Conservation (phyloP, 2,113 vertebrate species). For the Saccopteryx leptura region DNA sequence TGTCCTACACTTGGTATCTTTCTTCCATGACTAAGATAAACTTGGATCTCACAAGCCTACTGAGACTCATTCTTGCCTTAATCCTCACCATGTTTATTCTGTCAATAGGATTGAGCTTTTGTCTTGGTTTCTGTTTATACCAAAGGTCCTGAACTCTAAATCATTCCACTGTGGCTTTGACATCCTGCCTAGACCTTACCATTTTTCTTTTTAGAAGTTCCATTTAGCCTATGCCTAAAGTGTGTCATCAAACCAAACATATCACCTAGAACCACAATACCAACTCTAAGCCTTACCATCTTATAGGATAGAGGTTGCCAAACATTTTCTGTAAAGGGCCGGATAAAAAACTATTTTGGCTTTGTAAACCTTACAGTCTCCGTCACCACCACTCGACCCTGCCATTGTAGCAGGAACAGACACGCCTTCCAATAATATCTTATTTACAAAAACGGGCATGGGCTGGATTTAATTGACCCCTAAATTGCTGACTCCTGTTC, state of each 20-base stretch:
- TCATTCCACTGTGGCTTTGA: not conserved
- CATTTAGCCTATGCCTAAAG: not conserved
- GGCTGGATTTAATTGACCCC: not conserved
- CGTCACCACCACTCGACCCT: not conserved
- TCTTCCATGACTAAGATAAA: not conserved
- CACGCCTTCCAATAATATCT: not conserved
- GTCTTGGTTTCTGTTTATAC: not conserved
- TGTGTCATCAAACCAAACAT: conserved; percentile 5
- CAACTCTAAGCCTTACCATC: not conserved
- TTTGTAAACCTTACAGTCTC: not conserved
- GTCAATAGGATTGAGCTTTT: not conserved
- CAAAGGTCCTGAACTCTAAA: not conserved
- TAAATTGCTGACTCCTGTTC: not conserved
- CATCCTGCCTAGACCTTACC: not conserved
- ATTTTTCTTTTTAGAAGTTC: not conserved
- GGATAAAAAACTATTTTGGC: not conserved
- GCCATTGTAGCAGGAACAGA: not conserved
- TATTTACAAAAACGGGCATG: conserved; percentile 22
- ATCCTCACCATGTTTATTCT: not conserved
- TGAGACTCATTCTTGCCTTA: not conserved
- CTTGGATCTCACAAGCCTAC: not conserved
- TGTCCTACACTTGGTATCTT: not conserved
- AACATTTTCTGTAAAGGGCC: not conserved
- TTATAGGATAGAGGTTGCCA: not conserved
- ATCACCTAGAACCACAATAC: not conserved